Evolutionary conservation across 2,797 vertebrate species (phyloP).

Genomic region (Pelobates cultripes): DNA sequence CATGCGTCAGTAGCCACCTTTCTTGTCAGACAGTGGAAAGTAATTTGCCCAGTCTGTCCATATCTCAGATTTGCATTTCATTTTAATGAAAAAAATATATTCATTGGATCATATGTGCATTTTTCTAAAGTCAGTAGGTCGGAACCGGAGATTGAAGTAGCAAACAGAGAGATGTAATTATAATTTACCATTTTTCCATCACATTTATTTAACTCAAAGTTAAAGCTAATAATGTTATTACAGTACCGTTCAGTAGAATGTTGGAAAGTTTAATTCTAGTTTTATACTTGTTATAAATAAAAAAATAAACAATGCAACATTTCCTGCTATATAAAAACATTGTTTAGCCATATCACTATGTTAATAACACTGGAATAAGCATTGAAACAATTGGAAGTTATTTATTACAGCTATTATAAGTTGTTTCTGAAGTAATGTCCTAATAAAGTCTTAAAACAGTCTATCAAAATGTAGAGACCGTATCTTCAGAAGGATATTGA

Average conservation of each 20-base stretch:
- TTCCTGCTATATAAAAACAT: too few species aligned
- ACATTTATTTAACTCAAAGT: slow-evolving; percentile 32
- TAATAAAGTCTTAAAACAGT: too few species aligned
- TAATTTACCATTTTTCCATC: slow-evolving; percentile 43
- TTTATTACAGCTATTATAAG: too few species aligned
- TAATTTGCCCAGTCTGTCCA: slow-evolving; percentile 54
- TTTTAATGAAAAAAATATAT: slow-evolving; percentile 52
- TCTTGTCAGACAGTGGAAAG: slow-evolving; percentile 54
- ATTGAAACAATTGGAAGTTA: too few species aligned
- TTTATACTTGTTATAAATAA: not conserved
- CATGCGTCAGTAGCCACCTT: slow-evolving; percentile 53
- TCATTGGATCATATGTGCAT: slow-evolving; percentile 45
- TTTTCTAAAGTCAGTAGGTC: slow-evolving; percentile 41
- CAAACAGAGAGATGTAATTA: slow-evolving; percentile 46
- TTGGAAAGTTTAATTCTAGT: not conserved
- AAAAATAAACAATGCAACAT: not conserved
- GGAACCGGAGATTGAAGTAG: slow-evolving; percentile 47
- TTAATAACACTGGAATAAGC: too few species aligned
- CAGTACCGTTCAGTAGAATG: not conserved
- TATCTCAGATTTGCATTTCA: slow-evolving; percentile 54
- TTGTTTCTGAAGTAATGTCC: too few species aligned
- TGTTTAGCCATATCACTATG: too few species aligned
- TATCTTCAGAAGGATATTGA: too few species aligned
- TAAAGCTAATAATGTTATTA: slow-evolving; percentile 24
- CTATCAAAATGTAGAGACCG: too few species aligned